Percentiles rank a stretch among this genome's conserved stretches.
phyloP scores from a whole-genome alignment of 2,888 invertebrate species.

The Synanthedon vespiformis region DNA sequence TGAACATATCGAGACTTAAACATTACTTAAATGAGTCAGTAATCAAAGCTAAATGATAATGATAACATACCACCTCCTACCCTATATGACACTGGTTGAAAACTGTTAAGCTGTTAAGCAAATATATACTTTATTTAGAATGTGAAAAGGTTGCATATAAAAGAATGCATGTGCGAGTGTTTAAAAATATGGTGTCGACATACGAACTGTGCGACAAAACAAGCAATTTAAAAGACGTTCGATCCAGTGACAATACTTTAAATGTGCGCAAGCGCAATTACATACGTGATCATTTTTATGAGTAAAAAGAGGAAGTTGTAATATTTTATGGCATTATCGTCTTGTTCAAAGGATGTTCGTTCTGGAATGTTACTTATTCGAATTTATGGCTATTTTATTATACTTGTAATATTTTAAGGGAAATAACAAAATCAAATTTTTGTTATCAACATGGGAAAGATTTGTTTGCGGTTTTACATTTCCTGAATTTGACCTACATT shows the following conservation, averaged over 20 bases:
- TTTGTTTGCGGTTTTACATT: slow-evolving; percentile 49
- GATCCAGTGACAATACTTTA: slow-evolving; percentile 10
- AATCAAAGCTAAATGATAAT: too few species aligned
- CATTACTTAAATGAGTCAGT: too few species aligned
- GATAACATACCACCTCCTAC: too few species aligned
- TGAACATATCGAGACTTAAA: too few species aligned
- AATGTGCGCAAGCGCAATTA: slow-evolving; percentile 22
- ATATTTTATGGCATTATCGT: slow-evolving; percentile 1
- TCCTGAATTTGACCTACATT: slow-evolving; percentile 53
- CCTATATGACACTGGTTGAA: too few species aligned
- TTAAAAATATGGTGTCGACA: too few species aligned
- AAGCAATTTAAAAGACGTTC: not conserved
- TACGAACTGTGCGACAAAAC: not conserved
- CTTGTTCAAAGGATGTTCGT: not conserved
- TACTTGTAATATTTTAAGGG: not conserved
- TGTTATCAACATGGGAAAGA: slow-evolving; percentile 22
- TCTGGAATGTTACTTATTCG: not conserved
- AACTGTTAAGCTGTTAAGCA: too few species aligned
- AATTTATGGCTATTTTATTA: not conserved
- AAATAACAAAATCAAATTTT: not conserved
- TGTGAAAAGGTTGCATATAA: too few species aligned
- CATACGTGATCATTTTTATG: slow-evolving; percentile 13
- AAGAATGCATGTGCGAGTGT: too few species aligned
- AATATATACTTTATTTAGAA: too few species aligned
- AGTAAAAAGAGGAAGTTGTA: slow-evolving; percentile 14